Evolutionary conservation across 2,888 invertebrate genomes (phyloP).

Genomic region (Gasteruption jaculator): DNA sequence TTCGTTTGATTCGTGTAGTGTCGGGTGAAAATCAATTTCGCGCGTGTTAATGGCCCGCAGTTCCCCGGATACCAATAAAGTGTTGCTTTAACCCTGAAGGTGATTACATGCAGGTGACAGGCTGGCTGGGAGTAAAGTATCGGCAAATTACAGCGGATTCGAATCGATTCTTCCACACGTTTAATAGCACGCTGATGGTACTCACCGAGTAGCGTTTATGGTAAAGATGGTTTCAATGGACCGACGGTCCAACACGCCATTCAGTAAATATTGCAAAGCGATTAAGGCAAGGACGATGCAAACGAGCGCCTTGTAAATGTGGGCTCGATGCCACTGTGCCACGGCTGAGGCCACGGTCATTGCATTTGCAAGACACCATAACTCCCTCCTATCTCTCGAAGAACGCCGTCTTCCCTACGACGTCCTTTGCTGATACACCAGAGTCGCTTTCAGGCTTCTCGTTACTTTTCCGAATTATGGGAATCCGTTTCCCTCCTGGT

Average conservation of each 20-base stretch:
- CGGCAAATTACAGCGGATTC: too few relatives aligned
- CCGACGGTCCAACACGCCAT: conserved; percentile 58
- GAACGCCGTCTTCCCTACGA: conserved; percentile 31
- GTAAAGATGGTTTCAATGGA: conserved; percentile 49
- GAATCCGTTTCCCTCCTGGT: too few relatives aligned
- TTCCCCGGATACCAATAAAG: too few relatives aligned
- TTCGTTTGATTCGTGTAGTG: too few relatives aligned
- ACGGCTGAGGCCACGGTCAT: conserved; percentile 51
- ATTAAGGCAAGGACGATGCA: conserved; percentile 62
- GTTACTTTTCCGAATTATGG: too few relatives aligned
- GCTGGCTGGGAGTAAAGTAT: too few relatives aligned
- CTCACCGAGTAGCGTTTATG: conserved; percentile 44
- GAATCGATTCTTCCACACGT: too few relatives aligned
- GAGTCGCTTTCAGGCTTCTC: conserved; percentile 6
- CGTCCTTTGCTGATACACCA: conserved; percentile 21
- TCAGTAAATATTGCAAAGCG: conserved; percentile 68
- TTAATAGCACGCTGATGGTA: too few relatives aligned
- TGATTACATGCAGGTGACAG: too few relatives aligned
- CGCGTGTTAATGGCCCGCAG: too few relatives aligned
- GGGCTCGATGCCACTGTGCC: conserved; percentile 54
- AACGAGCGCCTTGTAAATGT: conserved; percentile 58
- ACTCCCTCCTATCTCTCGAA: conserved; percentile 42
- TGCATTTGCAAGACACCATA: conserved; percentile 48
- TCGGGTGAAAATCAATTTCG: too few relatives aligned
- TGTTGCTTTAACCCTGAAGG: too few relatives aligned